These are phyloP conservation scores for Cyrtonyx montezumae DNA, from an alignment of 2,113 vertebrate genomes.

Conservation along the genomic window DNA sequence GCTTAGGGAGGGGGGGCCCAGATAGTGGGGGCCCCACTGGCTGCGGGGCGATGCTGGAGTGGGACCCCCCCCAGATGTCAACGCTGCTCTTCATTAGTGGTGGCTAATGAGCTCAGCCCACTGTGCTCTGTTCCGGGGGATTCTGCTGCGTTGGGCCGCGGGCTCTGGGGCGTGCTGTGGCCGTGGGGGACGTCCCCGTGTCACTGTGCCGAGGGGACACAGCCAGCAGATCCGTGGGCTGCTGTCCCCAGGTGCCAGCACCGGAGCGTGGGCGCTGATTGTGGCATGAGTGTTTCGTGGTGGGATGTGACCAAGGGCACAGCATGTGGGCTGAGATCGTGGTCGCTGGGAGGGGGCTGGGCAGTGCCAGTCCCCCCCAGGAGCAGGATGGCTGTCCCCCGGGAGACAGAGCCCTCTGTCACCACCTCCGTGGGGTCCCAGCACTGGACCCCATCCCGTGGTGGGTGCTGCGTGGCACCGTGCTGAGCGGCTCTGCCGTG, in stretches of 20 bases:
- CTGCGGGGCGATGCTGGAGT: rapidly evolving
- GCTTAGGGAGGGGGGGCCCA: neutral
- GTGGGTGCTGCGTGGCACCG: neutral
- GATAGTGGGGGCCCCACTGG: neutral
- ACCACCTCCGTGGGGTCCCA: neutral
- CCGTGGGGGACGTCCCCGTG: neutral
- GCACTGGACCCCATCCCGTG: neutral
- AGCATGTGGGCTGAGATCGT: neutral
- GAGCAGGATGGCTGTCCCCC: neutral
- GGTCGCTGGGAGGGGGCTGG: neutral
- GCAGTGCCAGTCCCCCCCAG: neutral
- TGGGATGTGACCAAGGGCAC: neutral
- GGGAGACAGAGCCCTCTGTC: neutral
- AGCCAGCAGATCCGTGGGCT: neutral
- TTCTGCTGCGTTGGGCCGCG: neutral
- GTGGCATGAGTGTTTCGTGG: neutral
- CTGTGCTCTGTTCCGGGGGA: rapidly evolving
- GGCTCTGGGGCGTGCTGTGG: neutral
- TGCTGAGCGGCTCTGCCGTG: neutral
- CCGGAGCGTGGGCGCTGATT: rapidly evolving
- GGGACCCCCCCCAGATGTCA: neutral
- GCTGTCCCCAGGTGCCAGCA: rapidly evolving
- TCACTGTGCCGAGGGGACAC: rapidly evolving
- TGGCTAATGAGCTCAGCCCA: neutral
- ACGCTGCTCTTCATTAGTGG: neutral